phyloP scores from a whole-genome alignment of 1,140 invertebrate species.

The Drosophila hydei region DNA sequence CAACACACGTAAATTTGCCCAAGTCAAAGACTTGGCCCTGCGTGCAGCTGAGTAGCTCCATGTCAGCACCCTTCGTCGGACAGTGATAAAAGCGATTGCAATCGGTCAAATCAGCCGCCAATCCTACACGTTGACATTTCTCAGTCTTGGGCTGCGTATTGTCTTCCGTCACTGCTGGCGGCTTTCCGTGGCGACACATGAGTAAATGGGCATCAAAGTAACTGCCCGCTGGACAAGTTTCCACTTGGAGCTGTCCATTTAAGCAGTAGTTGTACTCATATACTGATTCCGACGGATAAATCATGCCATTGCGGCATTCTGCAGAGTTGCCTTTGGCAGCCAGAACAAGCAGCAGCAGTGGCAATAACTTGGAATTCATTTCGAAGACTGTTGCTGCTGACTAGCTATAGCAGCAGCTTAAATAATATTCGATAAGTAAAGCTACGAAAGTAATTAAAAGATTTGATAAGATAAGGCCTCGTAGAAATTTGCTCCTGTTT shows the following conservation, averaged over 20 bases:
- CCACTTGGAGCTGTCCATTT: not conserved
- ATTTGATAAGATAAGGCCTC: not conserved
- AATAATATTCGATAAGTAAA: conserved; percentile 1
- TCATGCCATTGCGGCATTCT: conserved; percentile 19
- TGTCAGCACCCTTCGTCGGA: not conserved
- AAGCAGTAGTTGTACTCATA: conserved; percentile 32
- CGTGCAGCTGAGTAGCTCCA: conserved; percentile 33
- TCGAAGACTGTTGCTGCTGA: not conserved
- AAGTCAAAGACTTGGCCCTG: conserved; percentile 37
- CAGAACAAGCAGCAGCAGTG: not conserved
- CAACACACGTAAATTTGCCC: conserved; percentile 25
- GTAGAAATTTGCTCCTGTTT: not conserved
- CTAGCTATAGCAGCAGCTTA: not conserved
- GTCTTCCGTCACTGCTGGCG: not conserved
- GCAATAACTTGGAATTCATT: conserved; percentile 11
- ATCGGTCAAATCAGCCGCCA: conserved; percentile 45
- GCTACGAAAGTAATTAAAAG: conserved; percentile 4
- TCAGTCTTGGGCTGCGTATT: not conserved
- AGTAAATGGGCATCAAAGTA: conserved; percentile 27
- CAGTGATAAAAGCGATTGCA: conserved; percentile 54
- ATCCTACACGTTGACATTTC: conserved; percentile 41
- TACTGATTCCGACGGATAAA: conserved; percentile 11
- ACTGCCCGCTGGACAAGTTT: conserved; percentile 27
- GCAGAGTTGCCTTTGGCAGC: not conserved
- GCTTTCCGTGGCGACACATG: conserved; percentile 26